Percentiles rank a stretch among this genome's conserved stretches.
These are phyloP conservation scores for Zoanthus solanderi DNA, from an alignment of 92 coral and sea anemone genomes.

Conservation along the genomic window DNA sequence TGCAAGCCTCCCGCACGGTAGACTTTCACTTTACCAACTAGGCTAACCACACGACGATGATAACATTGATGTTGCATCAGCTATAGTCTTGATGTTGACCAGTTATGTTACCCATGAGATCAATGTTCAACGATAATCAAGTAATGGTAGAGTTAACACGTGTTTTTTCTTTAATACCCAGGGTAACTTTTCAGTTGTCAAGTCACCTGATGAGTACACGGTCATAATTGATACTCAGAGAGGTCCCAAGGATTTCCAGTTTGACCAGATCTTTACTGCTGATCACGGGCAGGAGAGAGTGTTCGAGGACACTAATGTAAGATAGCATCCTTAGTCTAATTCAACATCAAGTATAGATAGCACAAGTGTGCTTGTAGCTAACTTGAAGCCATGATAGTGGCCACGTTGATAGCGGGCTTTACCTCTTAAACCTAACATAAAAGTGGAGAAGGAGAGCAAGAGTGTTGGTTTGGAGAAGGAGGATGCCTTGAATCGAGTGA, in stretches of 20 bases:
- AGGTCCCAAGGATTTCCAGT: conserved; percentile 97
- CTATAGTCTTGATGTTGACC: too few species aligned
- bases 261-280: conserved; percentile 91
- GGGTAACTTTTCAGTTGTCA: conserved; percentile 93
- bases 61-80: too few species aligned
- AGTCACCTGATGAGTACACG: conserved; percentile 97
- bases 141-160: neutral
- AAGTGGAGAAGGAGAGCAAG: too few species aligned
- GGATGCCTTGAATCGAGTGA: too few species aligned
- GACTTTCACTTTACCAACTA: too few species aligned
- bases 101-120: neutral
- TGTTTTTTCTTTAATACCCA: neutral
- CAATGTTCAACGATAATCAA: neutral
- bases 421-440: too few species aligned
- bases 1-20: too few species aligned
- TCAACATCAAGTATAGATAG: neutral
- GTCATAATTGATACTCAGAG: conserved; percentile 78
- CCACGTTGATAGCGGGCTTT: too few species aligned
- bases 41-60: too few species aligned
- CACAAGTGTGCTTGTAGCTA: too few species aligned
- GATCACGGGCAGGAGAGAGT: conserved; percentile 97
- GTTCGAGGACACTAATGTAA: conserved; percentile 94
- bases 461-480: too few species aligned
- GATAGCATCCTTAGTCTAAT: conserved; percentile 2
- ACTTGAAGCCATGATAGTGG: too few species aligned